Evolutionary conservation across 2,888 invertebrate species (phyloP).

Genomic region (Lithodes maja): DNA sequence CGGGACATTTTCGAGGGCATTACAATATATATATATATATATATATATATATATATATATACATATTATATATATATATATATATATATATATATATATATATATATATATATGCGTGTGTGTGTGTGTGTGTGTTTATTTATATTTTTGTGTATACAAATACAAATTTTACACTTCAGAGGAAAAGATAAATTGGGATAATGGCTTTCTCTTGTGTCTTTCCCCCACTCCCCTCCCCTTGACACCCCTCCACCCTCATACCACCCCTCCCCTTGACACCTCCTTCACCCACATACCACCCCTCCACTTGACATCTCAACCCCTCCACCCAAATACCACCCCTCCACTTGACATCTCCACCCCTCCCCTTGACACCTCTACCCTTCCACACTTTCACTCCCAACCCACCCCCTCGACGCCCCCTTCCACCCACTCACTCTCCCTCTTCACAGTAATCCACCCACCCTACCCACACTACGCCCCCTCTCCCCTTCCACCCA

Average conservation of each 20-base stretch:
- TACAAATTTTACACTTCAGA: not conserved
- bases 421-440: not conserved
- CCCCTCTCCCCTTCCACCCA: no score
- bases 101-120: slow-evolving; percentile 33
- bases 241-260: not conserved
- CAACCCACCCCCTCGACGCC: not conserved
- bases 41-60: slow-evolving; percentile 43
- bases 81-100: not conserved
- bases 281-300: not conserved
- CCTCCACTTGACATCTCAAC: not conserved
- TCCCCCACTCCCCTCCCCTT: not conserved
- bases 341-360: no score
- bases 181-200: not conserved
- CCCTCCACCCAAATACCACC: not conserved
- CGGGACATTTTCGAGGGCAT: no score
- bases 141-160: not conserved
- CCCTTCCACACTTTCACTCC: no score
- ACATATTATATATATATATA: slow-evolving; percentile 19
- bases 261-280: not conserved
- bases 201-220: not conserved
- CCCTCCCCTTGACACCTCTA: no score
- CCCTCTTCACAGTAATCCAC: not conserved
- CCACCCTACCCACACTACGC: not conserved
- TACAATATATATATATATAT: slow-evolving; percentile 15
- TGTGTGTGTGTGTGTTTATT: slow-evolving; percentile 14